Percentiles rank a stretch among this genome's conserved stretches.
Conservation (phyloP, 2,888 invertebrate species). For the Sarcophaga variegata region DNA sequence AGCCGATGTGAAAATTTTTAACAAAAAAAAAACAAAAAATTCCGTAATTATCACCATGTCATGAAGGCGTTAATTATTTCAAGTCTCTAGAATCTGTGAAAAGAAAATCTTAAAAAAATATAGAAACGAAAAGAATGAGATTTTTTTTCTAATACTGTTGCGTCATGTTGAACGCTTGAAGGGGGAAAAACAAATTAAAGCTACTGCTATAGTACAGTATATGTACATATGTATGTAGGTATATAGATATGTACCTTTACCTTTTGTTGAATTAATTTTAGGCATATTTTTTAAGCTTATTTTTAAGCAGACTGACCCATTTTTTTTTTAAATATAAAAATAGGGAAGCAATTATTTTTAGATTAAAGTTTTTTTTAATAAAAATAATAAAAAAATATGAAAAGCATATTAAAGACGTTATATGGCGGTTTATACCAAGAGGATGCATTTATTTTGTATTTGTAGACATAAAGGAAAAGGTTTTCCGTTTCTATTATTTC, state of each 20-base stretch:
- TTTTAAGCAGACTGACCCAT: slow-evolving; percentile 1
- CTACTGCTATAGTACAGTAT: no score
- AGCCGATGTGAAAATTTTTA: slow-evolving; percentile 38
- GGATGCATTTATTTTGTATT: no score
- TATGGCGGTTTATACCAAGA: no score
- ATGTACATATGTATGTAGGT: no score
- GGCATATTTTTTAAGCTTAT: background rate
- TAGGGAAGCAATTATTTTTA: slow-evolving; percentile 17
- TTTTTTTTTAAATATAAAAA: background rate
- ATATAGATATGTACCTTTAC: no score
- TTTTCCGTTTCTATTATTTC: no score
- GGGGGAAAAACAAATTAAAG: background rate
- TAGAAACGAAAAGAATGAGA: background rate
- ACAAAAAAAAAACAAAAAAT: slow-evolving; percentile 43
- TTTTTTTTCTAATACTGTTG: slow-evolving; percentile 15
- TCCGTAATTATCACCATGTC: slow-evolving; percentile 63
- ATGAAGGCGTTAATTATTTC: slow-evolving; percentile 64
- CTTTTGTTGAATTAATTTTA: background rate
- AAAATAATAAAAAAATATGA: no score
- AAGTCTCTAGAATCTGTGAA: slow-evolving; percentile 54
- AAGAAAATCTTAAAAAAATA: slow-evolving; percentile 12
- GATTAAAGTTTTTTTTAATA: background rate
- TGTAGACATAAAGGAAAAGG: no score
- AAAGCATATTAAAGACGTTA: no score
- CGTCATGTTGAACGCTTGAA: slow-evolving; percentile 22